Evolutionary conservation across 2,888 invertebrate species (phyloP), one percentile per base, ranked within the genome.

Genomic region (Camponotus fellah): DNA sequence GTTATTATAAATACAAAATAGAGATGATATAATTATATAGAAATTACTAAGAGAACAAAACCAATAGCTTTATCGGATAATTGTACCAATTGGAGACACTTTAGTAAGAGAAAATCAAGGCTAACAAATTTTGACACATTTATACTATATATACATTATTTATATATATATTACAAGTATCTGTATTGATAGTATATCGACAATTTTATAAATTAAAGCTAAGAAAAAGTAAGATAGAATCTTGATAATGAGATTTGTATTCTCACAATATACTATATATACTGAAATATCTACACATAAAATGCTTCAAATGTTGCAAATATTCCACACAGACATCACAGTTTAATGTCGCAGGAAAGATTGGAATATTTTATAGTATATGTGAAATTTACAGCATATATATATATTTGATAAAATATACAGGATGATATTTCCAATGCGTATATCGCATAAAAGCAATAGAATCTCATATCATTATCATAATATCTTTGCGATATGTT

Each of bases 401-500:
- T 49, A 49, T 49, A 21, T 66, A 56, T 46, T 34, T 56, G 17
- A 12, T 3, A 53, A 43, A 75, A 56, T 6, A 14, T 34, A 9
- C 9, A 76, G 80, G 21, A 90, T 91, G 91, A 84, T 86, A 58
- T 40, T 85, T n/a, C 46, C 86, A 21, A 79, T 81, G 65, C 87
- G 80, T 82, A 62, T 87, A 58, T 69, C 82, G 2, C 85, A 86
- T 17, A 90, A 90, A 86, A 40, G 82, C 21, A 92, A 84, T 62
- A 89, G 88, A 69, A 69, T 85, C 21, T 86, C 88, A 6, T 87
- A 85, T 43, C 82, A 89, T 60, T 88, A 91, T 64, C 83, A 87
- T 9, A 91, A 91, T 79, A 71, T 88, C n/a, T 90, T 88, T 46
- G 80, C 90, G 46, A 82, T 90, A 79, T 83, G 85, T 74, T 77